Percentiles rank a stretch among this genome's conserved stretches.
phyloP scores from a whole-genome alignment of 2,797 vertebrate species.

The Pangasius djambal region DNA sequence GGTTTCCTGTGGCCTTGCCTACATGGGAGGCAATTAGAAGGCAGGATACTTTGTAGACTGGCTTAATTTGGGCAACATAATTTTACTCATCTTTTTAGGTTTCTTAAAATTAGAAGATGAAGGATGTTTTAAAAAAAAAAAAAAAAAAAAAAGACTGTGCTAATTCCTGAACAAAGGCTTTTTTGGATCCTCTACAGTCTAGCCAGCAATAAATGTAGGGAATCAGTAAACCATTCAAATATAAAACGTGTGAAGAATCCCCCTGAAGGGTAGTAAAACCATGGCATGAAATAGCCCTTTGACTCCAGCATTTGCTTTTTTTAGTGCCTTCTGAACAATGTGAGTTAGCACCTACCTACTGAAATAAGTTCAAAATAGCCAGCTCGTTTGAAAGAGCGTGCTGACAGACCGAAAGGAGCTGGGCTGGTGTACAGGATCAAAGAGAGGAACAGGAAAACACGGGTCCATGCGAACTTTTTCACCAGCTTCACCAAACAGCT shows the following conservation, averaged over 20 bases:
- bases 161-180: neutral
- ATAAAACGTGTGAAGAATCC: neutral
- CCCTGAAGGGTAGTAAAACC: neutral
- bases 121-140: neutral
- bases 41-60: neutral
- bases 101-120: neutral
- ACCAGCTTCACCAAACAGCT: neutral
- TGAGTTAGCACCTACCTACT: conserved; percentile 36
- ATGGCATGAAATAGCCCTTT: neutral
- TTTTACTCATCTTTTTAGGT: neutral
- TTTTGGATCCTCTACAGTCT: neutral
- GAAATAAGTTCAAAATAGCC: conserved; percentile 37
- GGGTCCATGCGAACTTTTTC: conserved; percentile 16
- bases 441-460: conserved; percentile 23
- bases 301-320: neutral
- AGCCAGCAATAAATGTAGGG: neutral
- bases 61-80: neutral
- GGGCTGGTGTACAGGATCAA: neutral
- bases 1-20: neutral
- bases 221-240: neutral
- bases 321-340: conserved; percentile 4
- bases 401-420: neutral
- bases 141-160: neutral
- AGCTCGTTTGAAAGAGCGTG: neutral
- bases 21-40: neutral